A percentile compares a stretch with the other conserved stretches of the same genome.
Conservation (phyloP, 2,888 invertebrate genomes). For the Toxonevra muliebris region DNA sequence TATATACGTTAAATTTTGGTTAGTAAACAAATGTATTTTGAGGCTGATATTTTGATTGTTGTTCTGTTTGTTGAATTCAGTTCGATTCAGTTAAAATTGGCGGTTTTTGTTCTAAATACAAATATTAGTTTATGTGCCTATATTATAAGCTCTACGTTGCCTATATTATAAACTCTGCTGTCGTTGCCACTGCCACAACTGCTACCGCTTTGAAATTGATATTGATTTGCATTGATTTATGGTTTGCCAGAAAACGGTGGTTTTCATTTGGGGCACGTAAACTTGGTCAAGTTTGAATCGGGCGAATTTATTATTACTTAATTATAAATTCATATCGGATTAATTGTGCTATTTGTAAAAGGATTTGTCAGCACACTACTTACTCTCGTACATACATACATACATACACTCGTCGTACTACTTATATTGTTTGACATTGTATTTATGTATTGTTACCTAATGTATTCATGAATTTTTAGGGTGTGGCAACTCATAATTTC, state of each 20-base stretch:
- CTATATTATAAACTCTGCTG: background rate
- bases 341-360: conserved; percentile 28
- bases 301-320: conserved; percentile 36
- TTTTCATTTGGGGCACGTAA: conserved; percentile 32
- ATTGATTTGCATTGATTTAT: conserved; percentile 14
- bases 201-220: background rate
- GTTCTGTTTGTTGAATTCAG: background rate
- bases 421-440: background rate
- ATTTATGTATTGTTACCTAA: background rate
- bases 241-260: conserved; percentile 2
- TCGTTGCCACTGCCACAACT: background rate
- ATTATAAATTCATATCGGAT: conserved; percentile 42
- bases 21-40: background rate
- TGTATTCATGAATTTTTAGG: background rate
- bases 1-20: too few species aligned
- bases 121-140: background rate
- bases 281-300: conserved; percentile 36
- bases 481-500: background rate
- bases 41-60: background rate
- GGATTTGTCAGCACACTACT: background rate
- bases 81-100: background rate
- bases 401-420: background rate
- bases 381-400: too few species aligned
- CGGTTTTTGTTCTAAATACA: conserved; percentile 18
- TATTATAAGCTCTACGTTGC: background rate